Conservation (phyloP, 1,140 invertebrate species). For the Brachionus asplanchnoidis region DNA sequence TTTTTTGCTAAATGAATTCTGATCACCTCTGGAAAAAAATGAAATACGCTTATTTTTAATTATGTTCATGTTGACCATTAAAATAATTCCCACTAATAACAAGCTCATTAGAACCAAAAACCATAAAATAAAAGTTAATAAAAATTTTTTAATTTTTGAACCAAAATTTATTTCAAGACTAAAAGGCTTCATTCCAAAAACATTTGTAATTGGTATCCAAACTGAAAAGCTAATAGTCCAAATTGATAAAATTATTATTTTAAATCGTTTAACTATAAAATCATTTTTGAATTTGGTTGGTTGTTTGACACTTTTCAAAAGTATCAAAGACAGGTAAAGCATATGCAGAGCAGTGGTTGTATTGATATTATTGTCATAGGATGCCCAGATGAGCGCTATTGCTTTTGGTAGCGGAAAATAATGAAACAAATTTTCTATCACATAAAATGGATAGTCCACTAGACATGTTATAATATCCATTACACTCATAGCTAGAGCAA, state of each 20-base stretch:
- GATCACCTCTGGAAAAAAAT: background rate
- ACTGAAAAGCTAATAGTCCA: background rate
- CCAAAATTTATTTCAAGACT: background rate
- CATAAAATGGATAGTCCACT: background rate
- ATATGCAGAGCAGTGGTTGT: background rate
- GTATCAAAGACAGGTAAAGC: background rate
- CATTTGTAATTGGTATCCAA: background rate
- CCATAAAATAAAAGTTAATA: background rate
- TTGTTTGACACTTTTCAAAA: background rate
- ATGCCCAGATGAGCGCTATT: background rate
- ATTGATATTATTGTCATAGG: background rate
- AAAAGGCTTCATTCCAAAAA: background rate
- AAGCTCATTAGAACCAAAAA: background rate
- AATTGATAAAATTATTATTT: background rate
- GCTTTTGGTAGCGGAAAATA: background rate
- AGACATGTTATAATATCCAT: background rate
- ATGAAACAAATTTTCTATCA: background rate
- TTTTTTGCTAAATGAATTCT: background rate
- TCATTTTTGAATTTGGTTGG: background rate
- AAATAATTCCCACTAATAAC: background rate
- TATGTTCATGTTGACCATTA: background rate
- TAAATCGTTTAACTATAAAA: background rate
- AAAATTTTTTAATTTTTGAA: background rate
- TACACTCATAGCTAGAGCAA: background rate
- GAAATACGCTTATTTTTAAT: background rate